Base-by-base conservation (phyloP, 2,888 invertebrate genomes). In the Hypomecis atomaria region DNA sequence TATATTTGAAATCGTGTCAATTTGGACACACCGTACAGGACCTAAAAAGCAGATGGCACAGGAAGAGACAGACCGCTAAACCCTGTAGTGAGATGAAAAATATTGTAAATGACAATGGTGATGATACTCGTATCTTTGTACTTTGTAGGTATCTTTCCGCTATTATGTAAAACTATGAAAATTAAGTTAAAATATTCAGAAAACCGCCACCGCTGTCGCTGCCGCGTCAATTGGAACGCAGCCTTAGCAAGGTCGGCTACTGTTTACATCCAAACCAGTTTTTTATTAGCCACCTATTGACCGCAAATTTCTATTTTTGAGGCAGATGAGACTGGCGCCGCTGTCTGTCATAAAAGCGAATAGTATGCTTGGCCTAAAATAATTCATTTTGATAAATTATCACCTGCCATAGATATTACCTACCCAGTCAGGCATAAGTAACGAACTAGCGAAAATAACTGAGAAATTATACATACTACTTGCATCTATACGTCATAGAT, bases 251-350 rank as follows among this genome's bases (percentile, higher is more conserved):
- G 71, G 71, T 66, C 69, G 53, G 60, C 49, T 56, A 55, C 50
- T 72, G 69, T 71, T 72, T 69, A 69, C 64, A 53, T 54, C 23
- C 8, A 42, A 68, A 71, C 72, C 66, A 23, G 72, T 71, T 72
- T 62, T 47, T 23, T 61, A 55, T 59, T 47, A 45, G 49, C 40
- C 9, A 49, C 44, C 45, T 54, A 44, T 58, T 63, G 58, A 68
- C 69, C 66, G 69, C 67, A 63, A 69, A 69, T 70, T 72, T 62
- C 63, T 69, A 69, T 67, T 57, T 50, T 11, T 34, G 54, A 10
- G 43, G 10, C 44, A 52, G 58, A 13, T 8, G 56, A 38, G 65
- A 57, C 66, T 65, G 72, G 72, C 72, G 72, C 72, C 72, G 53
- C 50, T 66, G 62, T 62, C 62, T 57, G 48, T 60, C 57, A 65